phyloP scores from a whole-genome alignment of 2,797 vertebrate genomes.

The Mycteria americana region DNA sequence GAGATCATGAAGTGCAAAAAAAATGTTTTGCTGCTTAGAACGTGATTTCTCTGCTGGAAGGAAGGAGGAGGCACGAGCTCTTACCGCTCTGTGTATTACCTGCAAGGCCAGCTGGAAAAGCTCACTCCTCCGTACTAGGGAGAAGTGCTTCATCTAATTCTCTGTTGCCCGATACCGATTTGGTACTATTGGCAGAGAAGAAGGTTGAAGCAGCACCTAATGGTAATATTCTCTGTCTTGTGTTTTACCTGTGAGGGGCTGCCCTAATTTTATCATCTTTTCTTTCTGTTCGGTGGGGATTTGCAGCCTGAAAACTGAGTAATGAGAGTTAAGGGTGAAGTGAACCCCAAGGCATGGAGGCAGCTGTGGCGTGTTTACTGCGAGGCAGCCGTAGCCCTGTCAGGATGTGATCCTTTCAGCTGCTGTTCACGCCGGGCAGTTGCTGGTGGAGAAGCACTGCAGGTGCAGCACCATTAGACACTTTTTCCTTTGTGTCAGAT shows the following conservation, averaged over 20 bases:
- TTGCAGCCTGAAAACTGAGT: neutral
- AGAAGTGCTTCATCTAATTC: neutral
- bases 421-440: neutral
- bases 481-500: slow-evolving; percentile 29
- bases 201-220: neutral
- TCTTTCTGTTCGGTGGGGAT: neutral
- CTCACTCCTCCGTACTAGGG: neutral
- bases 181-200: neutral
- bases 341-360: neutral
- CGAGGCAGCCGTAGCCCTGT: rapidly evolving
- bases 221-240: neutral
- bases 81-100: neutral
- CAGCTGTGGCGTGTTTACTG: neutral
- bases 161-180: neutral
- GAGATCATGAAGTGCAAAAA: slow-evolving; percentile 19
- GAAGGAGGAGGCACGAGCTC: neutral
- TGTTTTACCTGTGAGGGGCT: neutral
- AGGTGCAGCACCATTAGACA: slow-evolving; percentile 26
- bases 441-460: neutral
- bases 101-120: neutral
- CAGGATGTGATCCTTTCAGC: neutral
- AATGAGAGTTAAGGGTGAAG: neutral
- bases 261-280: neutral
- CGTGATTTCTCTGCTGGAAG: neutral
- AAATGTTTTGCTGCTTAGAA: slow-evolving; percentile 15